phyloP scores from a whole-genome alignment of 1,140 invertebrate species.

The Lycorma delicatula region DNA sequence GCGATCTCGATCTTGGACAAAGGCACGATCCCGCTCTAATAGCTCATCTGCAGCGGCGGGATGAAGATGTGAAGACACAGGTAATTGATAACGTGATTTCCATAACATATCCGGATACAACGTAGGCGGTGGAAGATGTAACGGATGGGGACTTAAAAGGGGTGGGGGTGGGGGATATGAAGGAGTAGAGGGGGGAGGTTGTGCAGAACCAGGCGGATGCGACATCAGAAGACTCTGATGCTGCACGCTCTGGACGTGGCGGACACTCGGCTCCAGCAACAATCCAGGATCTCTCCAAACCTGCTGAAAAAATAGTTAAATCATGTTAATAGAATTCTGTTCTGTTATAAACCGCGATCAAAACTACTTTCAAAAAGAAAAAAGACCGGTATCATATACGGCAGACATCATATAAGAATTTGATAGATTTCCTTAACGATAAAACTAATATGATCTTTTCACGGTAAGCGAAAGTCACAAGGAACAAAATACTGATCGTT shows the following conservation, averaged over 20 bases:
- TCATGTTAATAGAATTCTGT: too few species aligned
- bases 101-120: conserved; percentile 20
- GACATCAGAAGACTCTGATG: conserved; percentile 45
- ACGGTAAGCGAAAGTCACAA: too few species aligned
- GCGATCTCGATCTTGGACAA: conserved; percentile 43
- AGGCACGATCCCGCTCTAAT: conserved; percentile 7
- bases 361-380: too few species aligned
- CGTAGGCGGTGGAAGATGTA: conserved; percentile 28
- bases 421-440: too few species aligned
- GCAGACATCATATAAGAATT: too few species aligned
- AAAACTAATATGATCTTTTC: too few species aligned
- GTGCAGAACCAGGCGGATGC: conserved; percentile 36
- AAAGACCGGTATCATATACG: too few species aligned
- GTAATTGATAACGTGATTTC: conserved; percentile 28
- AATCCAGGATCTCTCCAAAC: conserved; percentile 42
- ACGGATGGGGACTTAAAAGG: conserved; percentile 37
- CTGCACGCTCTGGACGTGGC: conserved; percentile 45
- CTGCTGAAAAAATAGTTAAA: background rate
- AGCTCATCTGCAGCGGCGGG: conserved; percentile 4
- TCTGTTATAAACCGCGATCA: too few species aligned
- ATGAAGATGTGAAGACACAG: conserved; percentile 24
- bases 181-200: conserved; percentile 31
- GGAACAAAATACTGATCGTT: too few species aligned
- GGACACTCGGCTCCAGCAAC: conserved; percentile 40
- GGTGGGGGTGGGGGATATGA: conserved; percentile 28